A percentile compares a stretch with the other conserved stretches of the same genome.
Conservation (phyloP, 2,888 invertebrate genomes). For the Pterobdella sp. region DNA sequence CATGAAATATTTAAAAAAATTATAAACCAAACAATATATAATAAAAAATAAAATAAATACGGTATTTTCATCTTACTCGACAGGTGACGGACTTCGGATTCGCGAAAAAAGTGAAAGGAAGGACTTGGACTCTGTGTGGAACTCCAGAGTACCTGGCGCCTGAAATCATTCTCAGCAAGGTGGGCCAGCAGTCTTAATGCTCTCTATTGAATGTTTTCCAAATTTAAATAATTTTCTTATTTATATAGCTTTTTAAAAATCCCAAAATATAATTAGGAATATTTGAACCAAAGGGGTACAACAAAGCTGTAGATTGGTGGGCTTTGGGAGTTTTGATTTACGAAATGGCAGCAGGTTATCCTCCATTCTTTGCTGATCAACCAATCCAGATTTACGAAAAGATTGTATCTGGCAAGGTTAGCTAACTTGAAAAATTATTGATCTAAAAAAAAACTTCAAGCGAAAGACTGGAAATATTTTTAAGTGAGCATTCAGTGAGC, state of each 20-base stretch:
- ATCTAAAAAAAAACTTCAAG: neutral
- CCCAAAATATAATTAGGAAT: neutral
- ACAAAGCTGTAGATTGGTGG: conserved; percentile 99
- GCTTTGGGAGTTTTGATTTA: conserved; percentile 61
- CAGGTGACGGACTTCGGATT: conserved; percentile 98
- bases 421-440: conserved; percentile 19
- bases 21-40: neutral
- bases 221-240: too few species aligned
- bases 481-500: too few species aligned
- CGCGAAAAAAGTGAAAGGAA: conserved; percentile 96
- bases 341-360: conserved; percentile 69
- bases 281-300: conserved; percentile 61
- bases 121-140: conserved; percentile 99
- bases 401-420: conserved; percentile 92
- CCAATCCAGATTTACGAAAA: conserved; percentile 99
- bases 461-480: neutral
- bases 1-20: neutral
- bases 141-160: conserved; percentile 78
- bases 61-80: conserved; percentile 54
- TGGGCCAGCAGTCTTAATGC: conserved; percentile 42
- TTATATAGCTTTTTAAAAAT: too few species aligned
- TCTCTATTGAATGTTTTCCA: too few species aligned
- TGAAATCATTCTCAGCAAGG: conserved; percentile 60
- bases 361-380: conserved; percentile 99
- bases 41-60: too few species aligned